Conservation (phyloP, 2,113 vertebrate genomes). For the Ceratotherium simum region DNA sequence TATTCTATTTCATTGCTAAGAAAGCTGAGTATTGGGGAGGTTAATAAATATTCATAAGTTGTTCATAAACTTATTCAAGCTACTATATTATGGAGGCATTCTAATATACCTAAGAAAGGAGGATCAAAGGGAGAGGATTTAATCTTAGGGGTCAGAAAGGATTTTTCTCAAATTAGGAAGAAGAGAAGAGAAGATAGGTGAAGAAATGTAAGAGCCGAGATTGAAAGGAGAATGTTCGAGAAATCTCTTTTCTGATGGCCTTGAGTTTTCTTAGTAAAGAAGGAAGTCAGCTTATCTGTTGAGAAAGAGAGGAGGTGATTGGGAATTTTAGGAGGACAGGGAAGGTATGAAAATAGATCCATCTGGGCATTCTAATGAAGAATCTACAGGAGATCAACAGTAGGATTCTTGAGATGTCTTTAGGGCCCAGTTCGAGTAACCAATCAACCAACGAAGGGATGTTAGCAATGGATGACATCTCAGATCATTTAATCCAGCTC, state of each 20-base stretch:
- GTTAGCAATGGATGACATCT: neutral
- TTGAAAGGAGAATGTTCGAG: neutral
- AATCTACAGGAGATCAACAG: neutral
- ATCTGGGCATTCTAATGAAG: neutral
- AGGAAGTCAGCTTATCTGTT: neutral
- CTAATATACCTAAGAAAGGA: neutral
- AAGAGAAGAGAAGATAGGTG: neutral
- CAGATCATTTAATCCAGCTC: neutral
- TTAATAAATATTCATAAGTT: neutral
- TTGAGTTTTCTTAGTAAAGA: constrained; percentile 4
- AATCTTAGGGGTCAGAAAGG: neutral
- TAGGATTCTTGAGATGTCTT: neutral
- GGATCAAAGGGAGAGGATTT: neutral
- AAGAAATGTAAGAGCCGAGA: neutral
- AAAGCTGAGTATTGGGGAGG: neutral
- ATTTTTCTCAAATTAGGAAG: constrained; percentile 28
- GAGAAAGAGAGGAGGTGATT: neutral
- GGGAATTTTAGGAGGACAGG: neutral
- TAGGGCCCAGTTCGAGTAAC: neutral
- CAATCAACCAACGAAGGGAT: neutral
- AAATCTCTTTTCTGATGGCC: neutral
- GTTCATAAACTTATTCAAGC: neutral
- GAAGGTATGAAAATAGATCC: neutral
- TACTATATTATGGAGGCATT: neutral
- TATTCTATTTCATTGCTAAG: neutral